These are phyloP conservation scores for Hirtodrosophila cameraria DNA, from an alignment of 2,888 invertebrate species.

Conservation along the genomic window DNA sequence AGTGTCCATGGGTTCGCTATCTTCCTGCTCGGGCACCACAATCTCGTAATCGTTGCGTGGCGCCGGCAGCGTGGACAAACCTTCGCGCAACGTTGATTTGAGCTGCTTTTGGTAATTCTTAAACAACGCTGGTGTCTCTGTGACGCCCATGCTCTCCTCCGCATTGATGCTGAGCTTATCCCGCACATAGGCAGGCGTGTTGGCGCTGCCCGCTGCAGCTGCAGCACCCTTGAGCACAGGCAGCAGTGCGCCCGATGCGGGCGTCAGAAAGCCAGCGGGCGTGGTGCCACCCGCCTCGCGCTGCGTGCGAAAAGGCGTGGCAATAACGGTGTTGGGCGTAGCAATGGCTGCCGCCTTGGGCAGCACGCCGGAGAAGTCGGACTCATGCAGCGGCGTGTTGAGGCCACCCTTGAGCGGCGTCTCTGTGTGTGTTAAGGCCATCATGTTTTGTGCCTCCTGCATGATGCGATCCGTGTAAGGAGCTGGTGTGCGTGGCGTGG, in stretches of 20 bases:
- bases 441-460: slow-evolving; percentile 99
- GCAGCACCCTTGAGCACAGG: slow-evolving; percentile 76
- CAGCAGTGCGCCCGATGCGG: slow-evolving; percentile 85
- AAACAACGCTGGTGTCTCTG: slow-evolving; percentile 89
- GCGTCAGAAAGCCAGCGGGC: slow-evolving; percentile 87
- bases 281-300: slow-evolving; percentile 88
- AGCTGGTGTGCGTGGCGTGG: slow-evolving; percentile 94
- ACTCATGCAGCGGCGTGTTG: slow-evolving; percentile 95
- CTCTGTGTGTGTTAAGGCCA: slow-evolving; percentile 98
- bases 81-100: slow-evolving; percentile 90
- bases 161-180: slow-evolving; percentile 98
- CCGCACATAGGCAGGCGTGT: slow-evolving; percentile 91
- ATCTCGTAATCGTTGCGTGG: slow-evolving; percentile 99
- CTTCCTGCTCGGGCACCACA: slow-evolving; percentile 95
- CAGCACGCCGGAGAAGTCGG: slow-evolving; percentile 93
- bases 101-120: slow-evolving; percentile 89
- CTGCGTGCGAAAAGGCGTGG: slow-evolving; percentile 92
- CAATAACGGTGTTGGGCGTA: slow-evolving; percentile 96
- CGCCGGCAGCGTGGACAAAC: slow-evolving; percentile 92
- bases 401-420: slow-evolving; percentile 98
- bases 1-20: slow-evolving; percentile 83
- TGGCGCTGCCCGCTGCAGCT: slow-evolving; percentile 43
- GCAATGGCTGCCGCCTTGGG: slow-evolving; percentile 89
- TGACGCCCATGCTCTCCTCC: slow-evolving; percentile 90
- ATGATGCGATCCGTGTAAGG: slow-evolving; percentile 92